Evolutionary conservation across 1,140 invertebrate genomes (phyloP).

Genomic region (Paraescarpia echinospica): DNA sequence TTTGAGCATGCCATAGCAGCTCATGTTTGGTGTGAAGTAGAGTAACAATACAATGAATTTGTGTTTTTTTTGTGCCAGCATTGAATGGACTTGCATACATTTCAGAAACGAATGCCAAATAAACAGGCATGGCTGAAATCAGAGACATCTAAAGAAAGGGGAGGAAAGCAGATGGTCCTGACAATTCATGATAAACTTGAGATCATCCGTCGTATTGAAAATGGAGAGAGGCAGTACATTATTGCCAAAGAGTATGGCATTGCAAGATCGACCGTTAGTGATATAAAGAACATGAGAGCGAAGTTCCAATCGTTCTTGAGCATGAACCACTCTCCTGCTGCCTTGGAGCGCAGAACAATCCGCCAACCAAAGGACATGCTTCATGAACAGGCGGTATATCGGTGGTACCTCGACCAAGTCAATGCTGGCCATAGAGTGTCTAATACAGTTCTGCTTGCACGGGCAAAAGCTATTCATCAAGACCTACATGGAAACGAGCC

Average conservation of each 20-base stretch:
- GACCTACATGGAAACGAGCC: neutral
- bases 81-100: neutral
- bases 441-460: neutral
- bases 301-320: neutral
- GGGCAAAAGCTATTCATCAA: neutral
- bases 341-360: neutral
- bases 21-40: neutral
- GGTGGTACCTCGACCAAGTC: neutral
- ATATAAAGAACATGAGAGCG: neutral
- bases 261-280: constrained; percentile 8
- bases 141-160: neutral
- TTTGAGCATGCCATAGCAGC: neutral
- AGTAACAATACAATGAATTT: neutral
- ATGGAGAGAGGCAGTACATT: neutral
- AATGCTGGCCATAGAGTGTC: neutral
- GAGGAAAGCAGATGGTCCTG: neutral
- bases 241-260: constrained; percentile 17
- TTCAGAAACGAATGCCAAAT: neutral
- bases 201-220: constrained; percentile 12
- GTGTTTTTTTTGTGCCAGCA: neutral
- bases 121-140: neutral
- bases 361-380: neutral
- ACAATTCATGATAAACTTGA: constrained; percentile 17
- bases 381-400: neutral
- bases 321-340: neutral